Base-by-base conservation (phyloP, 2,797 vertebrate species). In the Chanos chanos region DNA sequence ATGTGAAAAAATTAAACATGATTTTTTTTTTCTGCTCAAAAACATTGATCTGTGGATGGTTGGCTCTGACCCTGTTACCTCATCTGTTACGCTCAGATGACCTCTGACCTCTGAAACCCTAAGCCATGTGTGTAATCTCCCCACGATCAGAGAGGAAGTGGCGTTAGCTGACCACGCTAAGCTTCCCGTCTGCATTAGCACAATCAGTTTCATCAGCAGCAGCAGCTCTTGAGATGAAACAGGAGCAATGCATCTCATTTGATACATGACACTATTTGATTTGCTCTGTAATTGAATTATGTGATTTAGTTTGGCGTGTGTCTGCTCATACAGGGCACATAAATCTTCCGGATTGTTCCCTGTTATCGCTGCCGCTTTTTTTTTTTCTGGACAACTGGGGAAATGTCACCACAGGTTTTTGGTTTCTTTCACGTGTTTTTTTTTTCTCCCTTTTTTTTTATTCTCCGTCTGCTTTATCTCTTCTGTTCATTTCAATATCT, bases 181-280 rank as follows among this genome's bases (percentile, higher is more conserved):
- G 63, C 64, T 58, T 76, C 45, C 45, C 68, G 51, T 44, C 51
- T 70, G 53, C 78, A 80, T 78, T 70, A 75, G 37, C 64, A 34
- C 58, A 51, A 73, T 77, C 61, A 73, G 81, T 84, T 84, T 86
- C 77, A 82, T 84, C 80, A 86, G 77, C 74, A 71, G 72, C 69
- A 64, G 73, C 66, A 54, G 64, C 75, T 72, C 80, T 74, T 76
- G 77, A 81, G 72, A 66, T 73, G 64, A 64, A 70, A 56, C 82
- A 83, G 81, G n/a, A 68, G 67, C 66, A 61, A 81, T 88, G 83
- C 79, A 86, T 88, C 81, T 86, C 70, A 74, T 82, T 82, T 85
- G 61, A 78, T 82, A 73, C 62, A 66, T 78, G 68, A 68, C 65
- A 69, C 73, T 79, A 77, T 87, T 88, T 87, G 81, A 88, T 89